Evolutionary conservation across 2,888 invertebrate species (phyloP), one percentile per base, ranked within the genome.

Genomic region (Brenthis daphne): DNA sequence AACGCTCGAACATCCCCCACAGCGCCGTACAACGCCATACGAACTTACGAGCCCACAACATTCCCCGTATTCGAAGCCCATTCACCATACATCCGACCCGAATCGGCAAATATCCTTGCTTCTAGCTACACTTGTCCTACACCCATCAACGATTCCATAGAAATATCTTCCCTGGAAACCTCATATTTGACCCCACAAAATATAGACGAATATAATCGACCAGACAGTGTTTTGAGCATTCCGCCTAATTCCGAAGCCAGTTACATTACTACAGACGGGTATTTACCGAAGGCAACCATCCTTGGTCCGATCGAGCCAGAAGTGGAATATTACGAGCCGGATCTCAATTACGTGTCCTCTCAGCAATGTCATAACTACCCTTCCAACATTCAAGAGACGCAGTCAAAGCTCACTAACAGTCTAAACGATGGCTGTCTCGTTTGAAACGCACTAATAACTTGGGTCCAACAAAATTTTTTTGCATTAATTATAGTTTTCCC

Each of bases 341-440:
- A 94, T 66, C 90, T 92, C 20, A 92, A 90, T 77, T 92, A 94
- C 79, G 94, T 92, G 74, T 82, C 85, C 55, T 80, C 82, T 47
- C 94, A 90, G 74, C 93, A 94, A 79, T 94, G 94, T 83, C 94
- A 94, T 79, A 94, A 90, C 66, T 94, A 94, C 77, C 91, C 89
- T 50, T 81, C 83, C 67, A 85, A 88, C 53, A 84, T 89, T 48
- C 82, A 87, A 64, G 93, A 93, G 69, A 74, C 85, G 54, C 93
- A 93, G 79, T 77, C 79, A 43, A 94, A 93, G 85, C 92, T 94
- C 80, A 90, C 88, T 77, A 93, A 87, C 82, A 94, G 93, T 77
- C 88, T 94, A 76, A 94, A 94, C 80, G 94, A 94, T 79, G 94
- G 94, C 72, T 95, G 95, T 82, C 94, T 95, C 87, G 94, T 94